Conservation (phyloP, 2,888 invertebrate genomes). For the Drosophila niveifrons region DNA sequence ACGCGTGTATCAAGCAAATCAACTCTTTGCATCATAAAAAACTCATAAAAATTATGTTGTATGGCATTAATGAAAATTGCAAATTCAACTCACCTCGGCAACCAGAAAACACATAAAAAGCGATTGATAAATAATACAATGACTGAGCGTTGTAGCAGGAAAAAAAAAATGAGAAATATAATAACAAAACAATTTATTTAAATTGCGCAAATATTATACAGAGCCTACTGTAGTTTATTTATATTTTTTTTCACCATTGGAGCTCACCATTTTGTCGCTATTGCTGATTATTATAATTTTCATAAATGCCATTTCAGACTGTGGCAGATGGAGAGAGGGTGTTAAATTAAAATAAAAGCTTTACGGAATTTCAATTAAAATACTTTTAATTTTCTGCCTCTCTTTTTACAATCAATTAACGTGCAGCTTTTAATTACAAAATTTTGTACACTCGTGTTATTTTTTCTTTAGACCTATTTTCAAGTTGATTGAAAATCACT, state of each 20-base stretch:
- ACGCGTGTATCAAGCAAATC: neutral
- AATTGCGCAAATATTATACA: slow-evolving; percentile 66
- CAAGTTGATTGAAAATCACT: slow-evolving; percentile 38
- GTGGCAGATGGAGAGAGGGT: neutral
- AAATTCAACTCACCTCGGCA: slow-evolving; percentile 45
- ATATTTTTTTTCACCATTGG: too few relatives aligned
- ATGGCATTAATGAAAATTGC: slow-evolving; percentile 65
- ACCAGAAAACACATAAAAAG: slow-evolving; percentile 10
- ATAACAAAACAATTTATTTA: slow-evolving; percentile 53
- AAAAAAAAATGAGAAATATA: slow-evolving; percentile 2
- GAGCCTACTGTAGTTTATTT: slow-evolving; percentile 40
- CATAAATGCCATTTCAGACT: slow-evolving; percentile 34
- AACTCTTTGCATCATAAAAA: slow-evolving; percentile 13
- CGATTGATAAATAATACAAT: slow-evolving; percentile 21
- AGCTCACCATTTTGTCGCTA: slow-evolving; percentile 13
- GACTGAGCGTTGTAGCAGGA: neutral
- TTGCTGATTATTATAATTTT: slow-evolving; percentile 54
- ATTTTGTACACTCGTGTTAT: slow-evolving; percentile 12
- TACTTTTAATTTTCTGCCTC: slow-evolving; percentile 29
- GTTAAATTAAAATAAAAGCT: slow-evolving; percentile 47
- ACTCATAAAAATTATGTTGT: slow-evolving; percentile 54
- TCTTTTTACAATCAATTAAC: slow-evolving; percentile 53
- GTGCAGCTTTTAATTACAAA: slow-evolving; percentile 50
- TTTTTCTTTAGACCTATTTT: slow-evolving; percentile 20
- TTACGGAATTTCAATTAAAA: slow-evolving; percentile 59